Conservation (phyloP, 2,888 invertebrate species). For the Conus canariensis region DNA sequence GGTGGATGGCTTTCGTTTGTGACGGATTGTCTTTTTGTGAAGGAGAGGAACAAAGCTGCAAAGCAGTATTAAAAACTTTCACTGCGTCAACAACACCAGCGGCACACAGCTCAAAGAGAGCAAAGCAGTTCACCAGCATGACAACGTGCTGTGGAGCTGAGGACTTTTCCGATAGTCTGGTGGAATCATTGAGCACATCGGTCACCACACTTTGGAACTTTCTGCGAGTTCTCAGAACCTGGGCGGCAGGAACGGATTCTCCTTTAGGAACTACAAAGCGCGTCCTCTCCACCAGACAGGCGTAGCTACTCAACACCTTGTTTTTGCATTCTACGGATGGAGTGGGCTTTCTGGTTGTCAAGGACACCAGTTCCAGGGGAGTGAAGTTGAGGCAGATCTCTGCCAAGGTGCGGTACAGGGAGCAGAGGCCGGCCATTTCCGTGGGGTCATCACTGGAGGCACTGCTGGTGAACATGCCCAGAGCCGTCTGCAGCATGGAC, state of each 20-base stretch:
- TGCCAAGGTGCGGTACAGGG: slow-evolving; percentile 58
- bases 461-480: slow-evolving; percentile 61
- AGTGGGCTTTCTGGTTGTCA: slow-evolving; percentile 21
- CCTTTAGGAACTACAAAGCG: slow-evolving; percentile 48
- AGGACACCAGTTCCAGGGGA: slow-evolving; percentile 47
- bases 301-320: slow-evolving; percentile 44
- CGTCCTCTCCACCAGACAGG: slow-evolving; percentile 56
- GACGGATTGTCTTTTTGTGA: slow-evolving; percentile 4
- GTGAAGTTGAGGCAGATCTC: slow-evolving; percentile 60
- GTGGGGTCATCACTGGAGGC: slow-evolving; percentile 31
- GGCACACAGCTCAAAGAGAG: slow-evolving; percentile 72
- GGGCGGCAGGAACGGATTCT: slow-evolving; percentile 34
- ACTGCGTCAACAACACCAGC: slow-evolving; percentile 57
- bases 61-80: slow-evolving; percentile 24
- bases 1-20: slow-evolving; percentile 24
- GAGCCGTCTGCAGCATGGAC: slow-evolving; percentile 70
- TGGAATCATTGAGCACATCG: neutral
- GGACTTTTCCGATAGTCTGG: neutral
- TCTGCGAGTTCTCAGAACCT: slow-evolving; percentile 46
- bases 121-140: slow-evolving; percentile 64
- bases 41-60: neutral
- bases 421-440: slow-evolving; percentile 49
- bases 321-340: slow-evolving; percentile 43
- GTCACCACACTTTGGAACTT: slow-evolving; percentile 46
- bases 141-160: neutral